Conservation (phyloP, 2,888 invertebrate species). For the Apantesis nais region DNA sequence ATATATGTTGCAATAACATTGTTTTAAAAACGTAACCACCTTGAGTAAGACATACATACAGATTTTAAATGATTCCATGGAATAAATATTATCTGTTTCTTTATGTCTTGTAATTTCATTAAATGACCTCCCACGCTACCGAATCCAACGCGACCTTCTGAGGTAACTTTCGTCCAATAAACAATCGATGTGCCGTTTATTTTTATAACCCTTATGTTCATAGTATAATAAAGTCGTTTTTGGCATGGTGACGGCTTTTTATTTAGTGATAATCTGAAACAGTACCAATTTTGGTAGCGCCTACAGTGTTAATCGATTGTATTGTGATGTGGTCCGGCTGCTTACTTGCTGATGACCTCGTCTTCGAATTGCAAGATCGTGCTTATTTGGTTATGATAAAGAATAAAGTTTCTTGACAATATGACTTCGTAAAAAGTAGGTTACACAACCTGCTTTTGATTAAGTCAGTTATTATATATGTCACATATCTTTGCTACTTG, state of each 20-base stretch:
- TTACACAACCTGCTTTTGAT: slow-evolving; percentile 1
- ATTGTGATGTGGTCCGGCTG: slow-evolving; percentile 58
- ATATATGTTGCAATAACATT: slow-evolving; percentile 22
- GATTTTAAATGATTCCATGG: slow-evolving; percentile 47
- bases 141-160: slow-evolving; percentile 49
- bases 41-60: slow-evolving; percentile 50
- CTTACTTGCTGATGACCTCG: slow-evolving; percentile 67
- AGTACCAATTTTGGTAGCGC: slow-evolving; percentile 73
- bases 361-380: slow-evolving; percentile 53
- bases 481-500: background rate
- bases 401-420: slow-evolving; percentile 27
- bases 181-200: slow-evolving; percentile 17
- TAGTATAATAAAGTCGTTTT: slow-evolving; percentile 27
- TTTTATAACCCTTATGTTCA: slow-evolving; percentile 26
- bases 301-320: slow-evolving; percentile 68
- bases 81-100: slow-evolving; percentile 39
- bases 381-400: slow-evolving; percentile 71
- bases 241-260: slow-evolving; percentile 36
- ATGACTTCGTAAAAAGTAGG: slow-evolving; percentile 13
- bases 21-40: slow-evolving; percentile 46
- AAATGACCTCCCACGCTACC: slow-evolving; percentile 51
- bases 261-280: slow-evolving; percentile 55
- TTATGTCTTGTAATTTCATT: slow-evolving; percentile 34
- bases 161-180: slow-evolving; percentile 32
- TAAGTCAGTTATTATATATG: background rate